Conservation (phyloP, 2,797 vertebrate species). For the Erpetoichthys calabaricus region DNA sequence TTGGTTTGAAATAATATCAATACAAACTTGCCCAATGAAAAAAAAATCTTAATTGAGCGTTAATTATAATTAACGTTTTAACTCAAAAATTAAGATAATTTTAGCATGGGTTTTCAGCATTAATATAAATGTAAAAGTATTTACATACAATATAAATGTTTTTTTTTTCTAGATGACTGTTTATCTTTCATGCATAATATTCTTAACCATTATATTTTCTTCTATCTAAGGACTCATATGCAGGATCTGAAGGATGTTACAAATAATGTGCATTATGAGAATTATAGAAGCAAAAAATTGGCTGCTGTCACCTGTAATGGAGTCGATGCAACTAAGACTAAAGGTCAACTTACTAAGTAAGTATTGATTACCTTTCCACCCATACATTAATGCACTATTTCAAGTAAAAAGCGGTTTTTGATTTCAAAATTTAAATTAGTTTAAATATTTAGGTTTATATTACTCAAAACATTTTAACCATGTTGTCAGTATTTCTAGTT, state of each 20-base stretch:
- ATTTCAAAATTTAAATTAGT: too few relatives aligned
- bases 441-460: too few relatives aligned
- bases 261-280: constrained; percentile 61
- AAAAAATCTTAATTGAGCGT: too few relatives aligned
- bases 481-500: too few relatives aligned
- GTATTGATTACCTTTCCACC: neutral
- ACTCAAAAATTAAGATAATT: constrained; percentile 7
- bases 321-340: constrained; percentile 46
- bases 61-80: too few relatives aligned
- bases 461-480: too few relatives aligned
- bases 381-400: too few relatives aligned
- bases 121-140: neutral
- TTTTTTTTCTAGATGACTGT: neutral
- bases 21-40: too few relatives aligned
- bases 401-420: too few relatives aligned
- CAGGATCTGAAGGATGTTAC: constrained; percentile 62
- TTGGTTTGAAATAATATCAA: too few relatives aligned
- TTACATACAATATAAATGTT: neutral
- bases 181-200: too few relatives aligned
- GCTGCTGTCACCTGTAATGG: constrained; percentile 58
- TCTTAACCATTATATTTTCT: neutral
- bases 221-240: constrained; percentile 49
- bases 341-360: constrained; percentile 56
- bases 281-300: constrained; percentile 56
- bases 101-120: neutral